Percentiles rank a stretch among this genome's conserved stretches.
These are phyloP conservation scores for Tigriopus japonicus DNA, from an alignment of 1,140 invertebrate genomes.

Conservation along the genomic window DNA sequence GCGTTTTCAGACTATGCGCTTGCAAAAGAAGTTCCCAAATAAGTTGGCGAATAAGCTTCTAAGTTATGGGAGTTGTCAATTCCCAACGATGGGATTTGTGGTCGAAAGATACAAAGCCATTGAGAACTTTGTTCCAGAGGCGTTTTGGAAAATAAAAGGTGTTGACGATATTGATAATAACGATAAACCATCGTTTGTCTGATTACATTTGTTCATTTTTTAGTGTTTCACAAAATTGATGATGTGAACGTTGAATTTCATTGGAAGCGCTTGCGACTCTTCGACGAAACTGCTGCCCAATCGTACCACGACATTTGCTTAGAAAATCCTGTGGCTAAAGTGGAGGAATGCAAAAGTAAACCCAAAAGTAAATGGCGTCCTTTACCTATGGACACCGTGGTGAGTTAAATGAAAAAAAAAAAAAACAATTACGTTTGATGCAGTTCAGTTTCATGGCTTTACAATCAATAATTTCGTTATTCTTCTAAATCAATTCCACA, in stretches of 20 bases:
- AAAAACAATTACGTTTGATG: too few relatives aligned
- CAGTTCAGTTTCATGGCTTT: too few relatives aligned
- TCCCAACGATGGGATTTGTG: constrained; percentile 91
- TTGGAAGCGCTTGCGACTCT: constrained; percentile 73
- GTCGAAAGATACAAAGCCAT: constrained; percentile 81
- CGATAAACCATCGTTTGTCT: too few relatives aligned
- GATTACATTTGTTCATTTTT: too few relatives aligned
- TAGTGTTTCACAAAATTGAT: constrained; percentile 20
- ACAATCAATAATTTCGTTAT: constrained; percentile 8
- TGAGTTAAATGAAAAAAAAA: constrained; percentile 21
- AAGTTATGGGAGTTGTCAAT: constrained; percentile 94
- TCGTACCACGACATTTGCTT: constrained; percentile 55
- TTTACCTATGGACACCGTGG: constrained; percentile 75
- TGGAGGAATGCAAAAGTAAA: constrained; percentile 61
- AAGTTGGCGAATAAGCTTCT: constrained; percentile 48
- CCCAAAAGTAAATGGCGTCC: constrained; percentile 94
- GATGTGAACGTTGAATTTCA: constrained; percentile 48
- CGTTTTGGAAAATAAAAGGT: constrained; percentile 82
- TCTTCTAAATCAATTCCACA: constrained; percentile 14
- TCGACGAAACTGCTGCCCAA: constrained; percentile 63
- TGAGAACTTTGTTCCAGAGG: constrained; percentile 65
- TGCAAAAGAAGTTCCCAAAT: constrained; percentile 62
- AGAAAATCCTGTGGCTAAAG: constrained; percentile 54
- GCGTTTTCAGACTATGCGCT: constrained; percentile 82
- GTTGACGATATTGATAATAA: constrained; percentile 16